Evolutionary conservation across 2,113 vertebrate genomes (phyloP).

Genomic region (Alligator mississippiensis): DNA sequence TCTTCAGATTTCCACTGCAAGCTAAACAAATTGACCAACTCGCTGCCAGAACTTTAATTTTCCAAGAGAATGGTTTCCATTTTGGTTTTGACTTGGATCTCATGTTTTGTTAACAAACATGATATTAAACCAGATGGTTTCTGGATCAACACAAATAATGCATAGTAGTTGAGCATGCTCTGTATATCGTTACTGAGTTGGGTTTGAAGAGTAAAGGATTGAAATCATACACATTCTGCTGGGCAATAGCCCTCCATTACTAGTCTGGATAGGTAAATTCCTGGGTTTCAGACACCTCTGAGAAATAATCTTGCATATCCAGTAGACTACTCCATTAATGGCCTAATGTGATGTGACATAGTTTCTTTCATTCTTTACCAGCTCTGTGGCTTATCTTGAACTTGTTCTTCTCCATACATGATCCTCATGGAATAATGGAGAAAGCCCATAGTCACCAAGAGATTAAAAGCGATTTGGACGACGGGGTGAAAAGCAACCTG

Average conservation of each 20-base stretch:
- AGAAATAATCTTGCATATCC: neutral
- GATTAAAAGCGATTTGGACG: too few relatives aligned
- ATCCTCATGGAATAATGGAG: neutral
- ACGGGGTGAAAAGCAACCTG: too few relatives aligned
- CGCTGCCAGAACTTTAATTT: neutral
- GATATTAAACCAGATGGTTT: neutral
- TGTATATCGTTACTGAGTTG: neutral
- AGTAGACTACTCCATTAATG: neutral
- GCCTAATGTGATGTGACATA: neutral
- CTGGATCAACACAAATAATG: neutral
- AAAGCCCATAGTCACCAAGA: too few relatives aligned
- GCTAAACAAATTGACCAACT: neutral
- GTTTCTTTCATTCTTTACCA: neutral
- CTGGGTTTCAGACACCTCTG: neutral
- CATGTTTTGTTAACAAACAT: neutral
- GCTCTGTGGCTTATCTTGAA: neutral
- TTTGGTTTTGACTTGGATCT: neutral
- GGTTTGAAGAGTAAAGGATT: neutral
- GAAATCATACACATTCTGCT: neutral
- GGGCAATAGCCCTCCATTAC: too few relatives aligned
- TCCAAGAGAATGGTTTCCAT: neutral
- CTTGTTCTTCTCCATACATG: neutral
- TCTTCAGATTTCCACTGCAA: neutral
- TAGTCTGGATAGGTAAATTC: neutral
- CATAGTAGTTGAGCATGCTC: neutral